Evolutionary conservation across 2,113 vertebrate species (phyloP), one percentile per base, ranked within the genome.

Genomic region (Pleuronectes platessa): DNA sequence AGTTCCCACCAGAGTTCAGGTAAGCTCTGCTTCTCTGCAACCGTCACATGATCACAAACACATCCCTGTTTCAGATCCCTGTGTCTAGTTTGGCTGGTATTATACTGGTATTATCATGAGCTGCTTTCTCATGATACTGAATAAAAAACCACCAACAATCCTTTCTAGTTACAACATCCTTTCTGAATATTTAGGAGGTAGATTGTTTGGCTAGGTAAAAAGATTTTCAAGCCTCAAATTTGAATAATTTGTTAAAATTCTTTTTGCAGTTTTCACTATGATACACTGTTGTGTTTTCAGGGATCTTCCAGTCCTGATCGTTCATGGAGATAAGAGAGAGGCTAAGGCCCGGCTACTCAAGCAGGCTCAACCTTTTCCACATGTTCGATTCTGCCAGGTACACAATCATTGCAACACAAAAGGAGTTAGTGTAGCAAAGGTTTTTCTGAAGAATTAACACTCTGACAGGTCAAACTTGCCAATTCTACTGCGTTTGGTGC

Each of bases 261-360:
- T 31, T 5, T 31, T 31, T 31, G 5, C 27, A 31, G 27, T 31
- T 31, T 31, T 31, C 27, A 31, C 24, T 14, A 20, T 2, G 37
- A 21, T 64, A 5, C 23, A 18, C 2, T n/a, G 64, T 53, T 21
- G n/a, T 67, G 45, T 71, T 79, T 73, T 67, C 81, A 99, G 98
- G 89, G 94, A 94, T 82, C 95, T 93, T 55, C 98, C 98, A 0
- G 71, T 99, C 75, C 82, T 98, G 78, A 94, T 99, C 0, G 95
- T 99, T 77, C 98, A 99, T 0, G 98, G 98, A 0, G 98, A 99
- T 81, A 99, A 96, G 79, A 93, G 97, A 65, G 97, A 98, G 89
- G 96, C 97, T 24, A 99, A 99, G 83, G 96, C 97, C 42, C 90
- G 92, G 11, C 91, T 99, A 17, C 70, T 97, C 0, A 94, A 97